phyloP scores from a whole-genome alignment of 2,797 vertebrate species.

The Chanos chanos region DNA sequence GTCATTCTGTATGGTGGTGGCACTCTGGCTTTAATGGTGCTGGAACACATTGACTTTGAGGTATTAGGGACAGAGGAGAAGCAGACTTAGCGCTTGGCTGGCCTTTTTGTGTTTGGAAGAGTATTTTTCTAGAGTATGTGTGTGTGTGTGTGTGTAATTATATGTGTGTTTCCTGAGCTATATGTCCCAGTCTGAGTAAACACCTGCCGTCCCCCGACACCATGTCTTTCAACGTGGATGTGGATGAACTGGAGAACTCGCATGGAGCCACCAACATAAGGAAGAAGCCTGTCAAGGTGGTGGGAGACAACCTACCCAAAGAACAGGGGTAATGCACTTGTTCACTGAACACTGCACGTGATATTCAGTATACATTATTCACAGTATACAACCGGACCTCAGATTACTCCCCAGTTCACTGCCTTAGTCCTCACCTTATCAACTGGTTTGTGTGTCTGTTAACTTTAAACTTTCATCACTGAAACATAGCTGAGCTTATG shows the following conservation, averaged over 20 bases:
- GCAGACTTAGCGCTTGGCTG: too few species aligned
- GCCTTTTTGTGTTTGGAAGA: neutral
- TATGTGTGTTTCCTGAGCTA: slow-evolving; percentile 50
- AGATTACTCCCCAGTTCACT: too few species aligned
- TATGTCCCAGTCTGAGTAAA: slow-evolving; percentile 91
- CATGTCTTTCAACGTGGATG: slow-evolving; percentile 92
- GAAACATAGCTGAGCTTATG: neutral
- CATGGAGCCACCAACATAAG: slow-evolving; percentile 90
- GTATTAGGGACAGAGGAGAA: too few species aligned
- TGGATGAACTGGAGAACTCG: slow-evolving; percentile 96
- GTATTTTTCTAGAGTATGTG: neutral
- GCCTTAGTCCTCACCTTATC: too few species aligned
- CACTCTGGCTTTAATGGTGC: too few species aligned
- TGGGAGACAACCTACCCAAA: slow-evolving; percentile 83
- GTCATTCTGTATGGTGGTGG: too few species aligned
- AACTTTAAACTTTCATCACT: accelerated
- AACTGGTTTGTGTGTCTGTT: too few species aligned
- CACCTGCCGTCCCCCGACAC: slow-evolving; percentile 91
- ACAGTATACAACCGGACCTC: too few species aligned
- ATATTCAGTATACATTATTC: too few species aligned
- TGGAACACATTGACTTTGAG: too few species aligned
- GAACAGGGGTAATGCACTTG: slow-evolving; percentile 76
- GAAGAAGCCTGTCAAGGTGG: slow-evolving; percentile 89
- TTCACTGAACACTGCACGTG: too few species aligned
- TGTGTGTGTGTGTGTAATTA: neutral